Base-by-base conservation (phyloP, 2,113 vertebrate genomes). In the Daphoenositta chrysoptera region DNA sequence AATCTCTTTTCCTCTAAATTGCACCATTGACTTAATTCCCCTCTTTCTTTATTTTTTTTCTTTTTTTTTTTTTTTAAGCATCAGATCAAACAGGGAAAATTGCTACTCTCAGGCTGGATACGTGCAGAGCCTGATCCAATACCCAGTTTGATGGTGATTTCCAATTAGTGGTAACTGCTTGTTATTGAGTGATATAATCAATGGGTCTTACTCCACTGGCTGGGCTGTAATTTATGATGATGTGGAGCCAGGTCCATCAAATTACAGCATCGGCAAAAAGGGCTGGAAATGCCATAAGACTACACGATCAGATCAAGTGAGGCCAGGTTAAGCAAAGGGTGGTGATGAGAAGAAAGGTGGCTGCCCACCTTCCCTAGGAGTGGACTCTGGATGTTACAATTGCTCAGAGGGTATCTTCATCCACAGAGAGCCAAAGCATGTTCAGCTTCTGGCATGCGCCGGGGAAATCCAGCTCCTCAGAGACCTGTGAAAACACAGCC, bases 131-230 rank as follows among this genome's bases (percentile, higher is more conserved):
- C 86, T 78, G 86, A 94, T 78, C 92, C 3, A 1, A 94, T 85
- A 90, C 60, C 81, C 79, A 83, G 91, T 93, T 63, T 93, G 94
- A 95, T 79, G 77, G 95, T 77, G 79, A 95, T 92, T 91, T 96
- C 94, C 83, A 95, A 93, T 95, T 97, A 95, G 92, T 65, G 63
- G 90, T 92, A 93, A 95, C 89, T 96, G 95, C 94, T 94, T 90
- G 92, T 96, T 97, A 97, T 97, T 92, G 93, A 97, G 95, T 93
- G 87, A 93, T 96, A 90, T 76, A 97, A 96, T 97, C 96, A 96
- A 96, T 95, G 94, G 92, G 84, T 88, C 94, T 75, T 89, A 95
- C 92, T 97, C 65, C 77, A 93, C 89, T 3, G 30, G 73, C 90
- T 40, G 3, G 75, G 80, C 88, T 82, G 95, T 96, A 96, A 97